Evolutionary conservation across 2,797 vertebrate species (phyloP).

Genomic region (Nothura maculosa): DNA sequence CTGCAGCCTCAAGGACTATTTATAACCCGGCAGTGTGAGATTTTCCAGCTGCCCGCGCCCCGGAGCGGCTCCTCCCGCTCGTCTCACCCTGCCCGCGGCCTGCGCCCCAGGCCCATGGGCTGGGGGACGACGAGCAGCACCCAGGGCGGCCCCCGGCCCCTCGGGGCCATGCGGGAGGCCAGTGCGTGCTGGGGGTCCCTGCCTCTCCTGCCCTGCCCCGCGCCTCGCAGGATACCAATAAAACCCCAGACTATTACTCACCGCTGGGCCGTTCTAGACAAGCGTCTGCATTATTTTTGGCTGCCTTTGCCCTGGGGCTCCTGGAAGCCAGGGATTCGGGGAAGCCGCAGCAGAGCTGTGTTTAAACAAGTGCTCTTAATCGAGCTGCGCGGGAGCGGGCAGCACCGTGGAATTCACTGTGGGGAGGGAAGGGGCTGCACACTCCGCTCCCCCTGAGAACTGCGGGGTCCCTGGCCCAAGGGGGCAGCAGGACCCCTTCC

Average conservation of each 20-base stretch:
- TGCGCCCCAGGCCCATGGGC: rapidly evolving
- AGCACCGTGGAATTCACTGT: not conserved
- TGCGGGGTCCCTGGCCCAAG: too few relatives aligned
- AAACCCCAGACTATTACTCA: slow-evolving; percentile 85
- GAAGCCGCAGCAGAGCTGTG: slow-evolving; percentile 62
- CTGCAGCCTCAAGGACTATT: slow-evolving; percentile 35
- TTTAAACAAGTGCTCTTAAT: slow-evolving; percentile 64
- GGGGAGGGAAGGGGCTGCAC: not conserved
- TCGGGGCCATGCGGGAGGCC: rapidly evolving
- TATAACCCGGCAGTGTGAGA: slow-evolving; percentile 49
- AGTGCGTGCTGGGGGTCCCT: not conserved
- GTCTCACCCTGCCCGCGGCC: not conserved
- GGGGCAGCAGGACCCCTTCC: rapidly evolving
- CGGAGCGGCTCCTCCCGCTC: not conserved
- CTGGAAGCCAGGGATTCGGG: slow-evolving; percentile 74
- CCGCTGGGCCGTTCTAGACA: slow-evolving; percentile 67
- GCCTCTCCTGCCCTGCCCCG: slow-evolving; percentile 56
- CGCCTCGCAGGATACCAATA: slow-evolving; percentile 54
- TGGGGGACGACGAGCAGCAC: not conserved
- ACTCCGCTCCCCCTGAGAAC: rapidly evolving
- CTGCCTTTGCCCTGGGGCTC: slow-evolving; percentile 66
- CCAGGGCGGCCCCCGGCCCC: not conserved
- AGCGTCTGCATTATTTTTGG: slow-evolving; percentile 86
- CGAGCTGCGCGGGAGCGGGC: slow-evolving; percentile 20
- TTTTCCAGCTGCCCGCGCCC: slow-evolving; percentile 58